A percentile compares a stretch with the other conserved stretches of the same genome.
phyloP scores from a whole-genome alignment of 2,113 vertebrate genomes.

The Cynopterus brachyotis region DNA sequence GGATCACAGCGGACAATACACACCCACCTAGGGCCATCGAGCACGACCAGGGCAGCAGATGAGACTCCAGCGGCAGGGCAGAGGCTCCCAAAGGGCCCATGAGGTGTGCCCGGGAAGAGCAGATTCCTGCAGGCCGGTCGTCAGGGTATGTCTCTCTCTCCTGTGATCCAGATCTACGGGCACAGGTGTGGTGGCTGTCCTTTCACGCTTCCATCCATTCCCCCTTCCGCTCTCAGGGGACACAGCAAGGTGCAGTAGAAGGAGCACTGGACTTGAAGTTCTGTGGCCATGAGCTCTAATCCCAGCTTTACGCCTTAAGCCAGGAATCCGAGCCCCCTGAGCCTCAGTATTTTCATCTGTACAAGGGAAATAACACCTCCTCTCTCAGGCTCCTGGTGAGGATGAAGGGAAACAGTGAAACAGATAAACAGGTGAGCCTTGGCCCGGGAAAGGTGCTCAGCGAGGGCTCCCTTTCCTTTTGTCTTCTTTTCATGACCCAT shows the following conservation, averaged over 20 bases:
- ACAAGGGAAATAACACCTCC: background rate
- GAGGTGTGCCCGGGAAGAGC: background rate
- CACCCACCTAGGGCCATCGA: background rate
- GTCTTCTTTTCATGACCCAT: background rate
- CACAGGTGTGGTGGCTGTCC: background rate
- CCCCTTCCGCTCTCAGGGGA: background rate
- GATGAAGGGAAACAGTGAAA: background rate
- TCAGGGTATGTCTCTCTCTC: background rate
- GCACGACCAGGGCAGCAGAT: background rate
- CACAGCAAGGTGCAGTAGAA: background rate
- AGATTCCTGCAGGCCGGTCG: background rate
- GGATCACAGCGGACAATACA: background rate
- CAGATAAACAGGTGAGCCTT: background rate
- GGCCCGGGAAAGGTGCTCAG: background rate
- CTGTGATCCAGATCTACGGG: rapidly evolving
- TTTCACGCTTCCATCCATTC: background rate
- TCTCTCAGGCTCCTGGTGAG: background rate
- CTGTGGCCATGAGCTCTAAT: background rate
- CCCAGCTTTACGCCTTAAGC: background rate
- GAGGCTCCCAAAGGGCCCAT: background rate
- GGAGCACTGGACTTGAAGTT: background rate
- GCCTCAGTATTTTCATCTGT: background rate
- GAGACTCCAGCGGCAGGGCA: background rate
- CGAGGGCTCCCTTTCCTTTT: background rate
- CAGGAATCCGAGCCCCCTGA: background rate